These are phyloP conservation scores for Parazoanthus atlanticus DNA, from an alignment of 92 coral and sea anemone species.

Conservation along the genomic window DNA sequence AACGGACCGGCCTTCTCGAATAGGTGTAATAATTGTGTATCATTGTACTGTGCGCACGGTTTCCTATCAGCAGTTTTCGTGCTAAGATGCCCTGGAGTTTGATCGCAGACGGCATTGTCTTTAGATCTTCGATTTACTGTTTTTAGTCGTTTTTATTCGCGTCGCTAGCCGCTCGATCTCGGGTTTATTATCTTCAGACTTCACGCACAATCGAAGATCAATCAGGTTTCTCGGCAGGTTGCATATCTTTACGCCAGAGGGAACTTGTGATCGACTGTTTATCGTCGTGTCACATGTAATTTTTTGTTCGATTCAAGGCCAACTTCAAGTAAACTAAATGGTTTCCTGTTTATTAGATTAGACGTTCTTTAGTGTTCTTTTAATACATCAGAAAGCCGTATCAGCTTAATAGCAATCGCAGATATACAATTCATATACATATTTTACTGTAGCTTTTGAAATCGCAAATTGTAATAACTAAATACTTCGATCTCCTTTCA, in stretches of 20 bases:
- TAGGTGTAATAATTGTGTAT: neutral
- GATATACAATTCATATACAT: neutral
- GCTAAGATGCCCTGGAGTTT: neutral
- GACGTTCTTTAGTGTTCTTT: neutral
- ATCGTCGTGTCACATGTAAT: neutral
- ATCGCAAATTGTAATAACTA: neutral
- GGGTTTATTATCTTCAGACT: neutral
- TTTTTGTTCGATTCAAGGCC: neutral
- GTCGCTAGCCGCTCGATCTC: neutral
- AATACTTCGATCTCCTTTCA: conserved; percentile 11
- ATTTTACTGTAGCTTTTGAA: neutral
- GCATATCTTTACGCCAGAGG: conserved; percentile 8
- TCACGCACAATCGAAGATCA: conserved; percentile 12
- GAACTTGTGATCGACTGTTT: neutral
- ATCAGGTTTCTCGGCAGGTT: conserved; percentile 11
- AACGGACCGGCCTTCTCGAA: too few relatives aligned
- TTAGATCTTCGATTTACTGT: neutral
- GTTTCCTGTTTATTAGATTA: neutral
- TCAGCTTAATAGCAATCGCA: neutral
- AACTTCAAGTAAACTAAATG: neutral
- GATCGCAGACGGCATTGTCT: neutral
- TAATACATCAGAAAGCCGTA: neutral
- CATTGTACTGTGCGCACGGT: neutral
- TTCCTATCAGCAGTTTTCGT: neutral
- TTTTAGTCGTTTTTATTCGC: neutral